Percentiles rank a stretch among this genome's conserved stretches.
phyloP scores from a whole-genome alignment of 2,797 vertebrate genomes.

The Alfaro cultratus region DNA sequence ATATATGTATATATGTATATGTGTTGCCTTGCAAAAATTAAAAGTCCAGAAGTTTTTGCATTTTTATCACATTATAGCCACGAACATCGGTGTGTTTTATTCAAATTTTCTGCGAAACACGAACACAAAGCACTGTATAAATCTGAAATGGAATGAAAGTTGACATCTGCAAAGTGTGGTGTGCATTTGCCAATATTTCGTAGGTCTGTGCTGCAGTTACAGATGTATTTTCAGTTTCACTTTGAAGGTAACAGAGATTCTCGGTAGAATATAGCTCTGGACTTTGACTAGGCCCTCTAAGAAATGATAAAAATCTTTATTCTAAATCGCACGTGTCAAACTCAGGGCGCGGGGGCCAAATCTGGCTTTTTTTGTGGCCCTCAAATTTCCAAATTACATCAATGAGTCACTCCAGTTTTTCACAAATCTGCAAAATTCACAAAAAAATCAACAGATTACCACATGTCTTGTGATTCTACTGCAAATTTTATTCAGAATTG shows the following conservation, averaged over 20 bases:
- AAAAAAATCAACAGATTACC: too few relatives aligned
- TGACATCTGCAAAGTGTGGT: not conserved
- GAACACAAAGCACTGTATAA: not conserved
- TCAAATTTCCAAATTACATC: too few relatives aligned
- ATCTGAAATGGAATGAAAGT: not conserved
- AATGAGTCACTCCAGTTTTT: too few relatives aligned
- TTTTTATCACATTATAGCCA: not conserved
- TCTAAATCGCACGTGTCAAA: too few relatives aligned
- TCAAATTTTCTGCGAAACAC: not conserved
- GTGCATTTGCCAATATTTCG: not conserved
- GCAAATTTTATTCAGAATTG: too few relatives aligned
- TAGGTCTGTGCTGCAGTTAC: not conserved
- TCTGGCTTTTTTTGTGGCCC: too few relatives aligned
- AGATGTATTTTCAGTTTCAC: not conserved
- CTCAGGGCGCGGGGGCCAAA: too few relatives aligned
- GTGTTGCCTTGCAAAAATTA: not conserved
- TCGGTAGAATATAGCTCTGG: not conserved
- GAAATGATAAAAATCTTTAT: too few relatives aligned
- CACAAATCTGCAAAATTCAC: too few relatives aligned
- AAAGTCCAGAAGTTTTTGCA: not conserved
- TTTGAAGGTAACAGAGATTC: not conserved
- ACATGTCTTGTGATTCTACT: too few relatives aligned
- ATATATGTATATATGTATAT: too few relatives aligned
- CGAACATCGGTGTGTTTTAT: not conserved
- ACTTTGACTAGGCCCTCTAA: not conserved